A percentile compares a stretch with the other conserved stretches of the same genome.
Conservation (phyloP, 92 coral and sea anemone species). For the Epizoanthus rinbou region DNA sequence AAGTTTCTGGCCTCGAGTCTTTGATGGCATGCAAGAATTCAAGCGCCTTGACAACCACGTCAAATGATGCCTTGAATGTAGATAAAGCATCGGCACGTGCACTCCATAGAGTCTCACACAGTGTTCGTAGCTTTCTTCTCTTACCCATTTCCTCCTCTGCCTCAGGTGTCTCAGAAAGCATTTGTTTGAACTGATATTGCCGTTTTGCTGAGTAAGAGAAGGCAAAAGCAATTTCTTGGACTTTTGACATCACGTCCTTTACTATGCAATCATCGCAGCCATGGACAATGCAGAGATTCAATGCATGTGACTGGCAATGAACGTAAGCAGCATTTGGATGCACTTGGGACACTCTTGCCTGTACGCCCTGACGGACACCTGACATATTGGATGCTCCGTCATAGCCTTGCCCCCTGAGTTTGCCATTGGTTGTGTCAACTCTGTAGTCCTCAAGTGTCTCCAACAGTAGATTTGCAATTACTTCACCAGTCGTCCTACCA, state of each 20-base stretch:
- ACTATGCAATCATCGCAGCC: conserved; percentile 23
- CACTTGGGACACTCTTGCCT: conserved; percentile 39
- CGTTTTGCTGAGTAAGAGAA: conserved; percentile 41
- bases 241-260: conserved; percentile 34
- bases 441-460: conserved; percentile 33
- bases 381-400: conserved; percentile 37
- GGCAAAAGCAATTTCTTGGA: conserved; percentile 40
- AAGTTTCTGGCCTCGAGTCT: conserved; percentile 39
- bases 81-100: conserved; percentile 36
- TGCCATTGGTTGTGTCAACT: conserved; percentile 34
- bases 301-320: conserved; percentile 42
- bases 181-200: conserved; percentile 36
- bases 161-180: conserved; percentile 34
- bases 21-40: conserved; percentile 33
- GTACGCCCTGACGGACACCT: conserved; percentile 25
- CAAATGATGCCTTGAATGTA: conserved; percentile 41
- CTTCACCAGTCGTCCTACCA: conserved; percentile 33
- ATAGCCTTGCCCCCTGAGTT: conserved; percentile 22
- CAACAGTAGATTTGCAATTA: conserved; percentile 34
- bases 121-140: conserved; percentile 29
- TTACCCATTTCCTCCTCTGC: conserved; percentile 24
- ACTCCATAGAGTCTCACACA: conserved; percentile 36
- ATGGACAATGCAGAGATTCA: conserved; percentile 30
- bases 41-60: conserved; percentile 34
- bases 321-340: conserved; percentile 13